Conservation (phyloP, 2,888 invertebrate species). For the Melieria crassipennis region DNA sequence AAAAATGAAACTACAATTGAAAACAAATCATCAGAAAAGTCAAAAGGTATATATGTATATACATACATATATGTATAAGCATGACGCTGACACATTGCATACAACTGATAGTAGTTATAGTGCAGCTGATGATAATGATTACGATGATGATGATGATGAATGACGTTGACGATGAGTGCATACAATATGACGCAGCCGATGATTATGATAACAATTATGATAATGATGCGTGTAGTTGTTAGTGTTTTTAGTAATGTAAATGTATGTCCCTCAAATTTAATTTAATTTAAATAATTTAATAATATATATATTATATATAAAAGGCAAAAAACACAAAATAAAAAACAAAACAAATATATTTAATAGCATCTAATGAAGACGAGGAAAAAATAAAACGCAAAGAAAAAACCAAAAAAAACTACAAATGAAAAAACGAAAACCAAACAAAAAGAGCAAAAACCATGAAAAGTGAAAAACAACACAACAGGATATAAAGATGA, state of each 20-base stretch:
- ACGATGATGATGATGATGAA: not conserved
- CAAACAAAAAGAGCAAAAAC: conserved; percentile 16
- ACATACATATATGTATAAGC: conserved; percentile 20
- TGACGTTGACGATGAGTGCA: not conserved
- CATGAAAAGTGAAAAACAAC: conserved; percentile 10
- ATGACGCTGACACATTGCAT: too few species aligned
- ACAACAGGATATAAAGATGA: not conserved
- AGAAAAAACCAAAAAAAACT: too few species aligned
- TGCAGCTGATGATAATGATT: too few species aligned
- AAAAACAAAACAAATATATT: conserved; percentile 26
- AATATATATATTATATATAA: conserved; percentile 21
- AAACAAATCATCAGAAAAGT: not conserved
- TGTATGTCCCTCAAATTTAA: conserved; percentile 58
- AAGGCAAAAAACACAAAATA: conserved; percentile 15
- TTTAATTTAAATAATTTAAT: conserved; percentile 57
- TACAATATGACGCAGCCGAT: not conserved
- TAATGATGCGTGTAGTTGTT: conserved; percentile 52
- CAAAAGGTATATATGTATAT: conserved; percentile 6
- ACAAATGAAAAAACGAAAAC: not conserved
- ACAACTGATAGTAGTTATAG: too few species aligned
- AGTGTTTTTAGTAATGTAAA: conserved; percentile 59
- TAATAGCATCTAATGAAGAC: conserved; percentile 24
- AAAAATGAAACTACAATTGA: conserved; percentile 6
- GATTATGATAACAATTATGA: not conserved
- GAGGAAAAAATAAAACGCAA: not conserved